These are phyloP conservation scores for Callosobruchus maculatus DNA, from an alignment of 2,888 invertebrate genomes.

Conservation along the genomic window DNA sequence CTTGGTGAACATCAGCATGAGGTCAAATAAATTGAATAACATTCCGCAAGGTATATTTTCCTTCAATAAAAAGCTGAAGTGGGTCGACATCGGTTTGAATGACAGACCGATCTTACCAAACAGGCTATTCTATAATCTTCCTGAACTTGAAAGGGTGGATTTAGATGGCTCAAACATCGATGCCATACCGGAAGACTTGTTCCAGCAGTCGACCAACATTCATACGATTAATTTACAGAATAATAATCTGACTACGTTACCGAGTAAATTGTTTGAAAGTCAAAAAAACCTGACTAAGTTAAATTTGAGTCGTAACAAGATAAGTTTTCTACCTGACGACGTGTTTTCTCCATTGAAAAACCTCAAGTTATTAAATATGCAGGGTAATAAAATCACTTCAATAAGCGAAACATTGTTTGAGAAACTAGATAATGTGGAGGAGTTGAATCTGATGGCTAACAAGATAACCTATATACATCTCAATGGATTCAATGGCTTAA, in stretches of 20 bases:
- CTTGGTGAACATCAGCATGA: slow-evolving; percentile 28
- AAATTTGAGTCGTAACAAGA: slow-evolving; percentile 65
- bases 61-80: slow-evolving; percentile 55
- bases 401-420: background rate
- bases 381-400: background rate
- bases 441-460: slow-evolving; percentile 29
- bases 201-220: slow-evolving; percentile 58
- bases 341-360: slow-evolving; percentile 52
- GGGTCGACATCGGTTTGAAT: slow-evolving; percentile 53
- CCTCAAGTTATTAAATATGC: slow-evolving; percentile 21
- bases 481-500: background rate
- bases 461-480: slow-evolving; percentile 6
- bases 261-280: slow-evolving; percentile 60
- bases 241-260: slow-evolving; percentile 51
- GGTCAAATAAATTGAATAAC: slow-evolving; percentile 46
- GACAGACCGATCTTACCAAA: slow-evolving; percentile 22
- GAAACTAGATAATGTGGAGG: slow-evolving; percentile 13
- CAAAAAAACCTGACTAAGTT: slow-evolving; percentile 61
- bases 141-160: slow-evolving; percentile 34
- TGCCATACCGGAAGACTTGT: slow-evolving; percentile 59
- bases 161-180: slow-evolving; percentile 46
- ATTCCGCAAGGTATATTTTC: slow-evolving; percentile 60
- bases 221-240: slow-evolving; percentile 59
- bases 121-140: slow-evolving; percentile 53
- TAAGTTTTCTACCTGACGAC: slow-evolving; percentile 58